phyloP scores from a whole-genome alignment of 2,797 vertebrate genomes.

The Catostomus latipinnis region DNA sequence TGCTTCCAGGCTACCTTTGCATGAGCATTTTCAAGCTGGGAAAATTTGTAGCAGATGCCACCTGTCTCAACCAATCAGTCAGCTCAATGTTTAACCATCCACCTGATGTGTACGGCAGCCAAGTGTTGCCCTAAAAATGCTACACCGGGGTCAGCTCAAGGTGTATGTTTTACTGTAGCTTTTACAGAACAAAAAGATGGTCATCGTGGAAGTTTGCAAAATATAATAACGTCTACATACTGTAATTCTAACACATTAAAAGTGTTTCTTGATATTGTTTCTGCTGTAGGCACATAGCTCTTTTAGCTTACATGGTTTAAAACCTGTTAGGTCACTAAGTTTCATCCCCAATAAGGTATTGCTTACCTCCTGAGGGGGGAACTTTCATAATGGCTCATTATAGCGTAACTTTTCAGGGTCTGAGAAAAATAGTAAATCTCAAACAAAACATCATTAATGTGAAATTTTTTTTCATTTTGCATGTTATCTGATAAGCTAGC shows the following conservation, averaged over 20 bases:
- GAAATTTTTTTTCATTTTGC: slow-evolving; percentile 51
- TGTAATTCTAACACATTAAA: neutral
- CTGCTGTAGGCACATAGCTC: neutral
- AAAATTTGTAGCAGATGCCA: slow-evolving; percentile 54
- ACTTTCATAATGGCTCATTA: slow-evolving; percentile 37
- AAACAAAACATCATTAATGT: slow-evolving; percentile 45
- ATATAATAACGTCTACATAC: neutral
- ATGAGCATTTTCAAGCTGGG: slow-evolving; percentile 52
- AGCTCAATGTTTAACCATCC: slow-evolving; percentile 47
- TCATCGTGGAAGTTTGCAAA: slow-evolving; percentile 19
- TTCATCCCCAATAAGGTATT: slow-evolving; percentile 38
- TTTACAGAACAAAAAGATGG: slow-evolving; percentile 37
- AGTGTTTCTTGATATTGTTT: slow-evolving; percentile 1
- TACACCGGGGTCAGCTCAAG: slow-evolving; percentile 32
- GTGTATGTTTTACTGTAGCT: slow-evolving; percentile 33
- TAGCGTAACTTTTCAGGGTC: slow-evolving; percentile 37
- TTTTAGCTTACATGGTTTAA: neutral
- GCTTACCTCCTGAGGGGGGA: slow-evolving; percentile 42
- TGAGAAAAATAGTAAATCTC: slow-evolving; percentile 42
- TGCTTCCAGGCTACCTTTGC: slow-evolving; percentile 58
- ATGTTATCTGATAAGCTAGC: slow-evolving; percentile 57
- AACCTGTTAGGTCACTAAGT: slow-evolving; percentile 28
- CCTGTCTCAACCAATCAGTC: slow-evolving; percentile 54
- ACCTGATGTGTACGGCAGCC: slow-evolving; percentile 56
- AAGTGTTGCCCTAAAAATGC: slow-evolving; percentile 52